Evolutionary conservation across 2,888 invertebrate species (phyloP).

Genomic region (Heliconius hortense): DNA sequence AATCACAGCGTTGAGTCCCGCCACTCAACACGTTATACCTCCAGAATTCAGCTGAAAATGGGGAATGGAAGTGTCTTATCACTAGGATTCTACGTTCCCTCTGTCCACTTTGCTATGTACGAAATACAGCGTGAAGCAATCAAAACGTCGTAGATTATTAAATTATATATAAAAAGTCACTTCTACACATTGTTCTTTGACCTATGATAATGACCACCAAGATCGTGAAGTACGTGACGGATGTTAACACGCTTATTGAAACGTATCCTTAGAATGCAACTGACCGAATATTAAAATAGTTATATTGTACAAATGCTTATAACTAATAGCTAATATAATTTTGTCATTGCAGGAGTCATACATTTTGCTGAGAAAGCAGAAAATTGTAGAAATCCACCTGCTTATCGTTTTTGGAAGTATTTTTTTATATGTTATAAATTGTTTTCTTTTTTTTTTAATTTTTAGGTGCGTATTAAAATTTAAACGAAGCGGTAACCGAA

Average conservation of each 20-base stretch:
- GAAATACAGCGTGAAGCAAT: too few species aligned
- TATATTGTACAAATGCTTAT: neutral
- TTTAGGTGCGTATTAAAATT: too few species aligned
- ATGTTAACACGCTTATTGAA: constrained; percentile 54
- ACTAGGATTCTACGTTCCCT: too few species aligned
- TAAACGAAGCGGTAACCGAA: too few species aligned
- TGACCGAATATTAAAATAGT: constrained; percentile 29
- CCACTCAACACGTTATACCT: too few species aligned
- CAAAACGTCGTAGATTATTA: neutral
- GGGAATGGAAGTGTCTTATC: too few species aligned
- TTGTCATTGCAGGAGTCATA: neutral
- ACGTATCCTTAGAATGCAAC: constrained; percentile 34
- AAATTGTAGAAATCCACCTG: neutral
- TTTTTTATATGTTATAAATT: too few species aligned
- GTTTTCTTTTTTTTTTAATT: too few species aligned
- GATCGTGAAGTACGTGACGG: constrained; percentile 65
- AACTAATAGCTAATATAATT: neutral
- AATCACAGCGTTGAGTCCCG: too few species aligned
- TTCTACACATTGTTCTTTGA: constrained; percentile 20
- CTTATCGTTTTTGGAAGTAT: neutral
- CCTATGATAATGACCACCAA: constrained; percentile 57
- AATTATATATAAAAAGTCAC: constrained; percentile 31
- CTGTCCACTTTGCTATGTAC: too few species aligned
- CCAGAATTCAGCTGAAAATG: too few species aligned
- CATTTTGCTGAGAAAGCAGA: neutral